These are phyloP conservation scores for Nesogale talazaci DNA, from an alignment of 2,113 vertebrate genomes.

Conservation along the genomic window DNA sequence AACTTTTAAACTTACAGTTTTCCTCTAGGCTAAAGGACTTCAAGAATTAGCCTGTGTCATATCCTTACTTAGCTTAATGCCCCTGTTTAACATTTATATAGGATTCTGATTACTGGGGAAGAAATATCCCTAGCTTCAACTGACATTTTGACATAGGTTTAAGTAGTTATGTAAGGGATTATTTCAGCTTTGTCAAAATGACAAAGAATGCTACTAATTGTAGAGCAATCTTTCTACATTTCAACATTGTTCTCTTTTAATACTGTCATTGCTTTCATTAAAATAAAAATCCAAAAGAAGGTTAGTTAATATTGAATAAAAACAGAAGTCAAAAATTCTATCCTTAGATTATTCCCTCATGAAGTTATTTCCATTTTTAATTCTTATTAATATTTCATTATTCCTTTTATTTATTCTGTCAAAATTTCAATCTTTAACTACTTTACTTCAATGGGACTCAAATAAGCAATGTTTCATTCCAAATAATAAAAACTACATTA, in stretches of 20 bases:
- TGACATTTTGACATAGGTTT: conserved; percentile 76
- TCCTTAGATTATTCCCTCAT: conserved; percentile 16
- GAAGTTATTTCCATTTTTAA: conserved; percentile 5
- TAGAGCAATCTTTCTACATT: not conserved
- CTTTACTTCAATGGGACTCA: conserved; percentile 35
- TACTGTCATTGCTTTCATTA: not conserved
- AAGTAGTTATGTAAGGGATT: conserved; percentile 61
- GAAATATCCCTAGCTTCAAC: conserved; percentile 31
- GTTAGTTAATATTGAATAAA: conserved; percentile 55
- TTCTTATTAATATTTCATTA: conserved; percentile 40
- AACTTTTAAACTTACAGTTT: conserved; percentile 24
- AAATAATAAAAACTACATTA: conserved; percentile 58
- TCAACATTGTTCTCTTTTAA: conserved; percentile 45
- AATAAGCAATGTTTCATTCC: not conserved
- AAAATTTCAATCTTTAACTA: not conserved
- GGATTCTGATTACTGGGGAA: conserved; percentile 59
- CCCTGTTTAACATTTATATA: conserved; percentile 77
- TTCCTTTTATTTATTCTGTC: conserved; percentile 36
- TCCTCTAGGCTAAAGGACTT: not conserved
- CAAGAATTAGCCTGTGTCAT: not conserved
- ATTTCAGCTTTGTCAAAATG: conserved; percentile 49
- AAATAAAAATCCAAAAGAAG: conserved; percentile 15
- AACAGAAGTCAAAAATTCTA: conserved; percentile 45
- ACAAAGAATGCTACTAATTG: conserved; percentile 58
- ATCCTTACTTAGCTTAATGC: not conserved